phyloP scores from a whole-genome alignment of 2,888 invertebrate genomes.

The Andrena fulva region DNA sequence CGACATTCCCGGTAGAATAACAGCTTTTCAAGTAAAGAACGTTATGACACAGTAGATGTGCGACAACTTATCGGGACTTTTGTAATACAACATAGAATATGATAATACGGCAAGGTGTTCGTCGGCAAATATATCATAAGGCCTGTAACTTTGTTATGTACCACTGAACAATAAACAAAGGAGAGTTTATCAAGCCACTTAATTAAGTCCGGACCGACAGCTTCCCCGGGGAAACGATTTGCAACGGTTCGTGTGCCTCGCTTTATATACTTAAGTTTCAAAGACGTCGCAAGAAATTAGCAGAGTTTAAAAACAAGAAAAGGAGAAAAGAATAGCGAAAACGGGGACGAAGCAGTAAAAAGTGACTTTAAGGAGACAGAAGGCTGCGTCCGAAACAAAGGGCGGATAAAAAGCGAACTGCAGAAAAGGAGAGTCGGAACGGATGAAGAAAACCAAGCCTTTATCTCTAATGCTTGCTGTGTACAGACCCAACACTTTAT shows the following conservation, averaged over 20 bases:
- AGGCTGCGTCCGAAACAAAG: slow-evolving; percentile 2
- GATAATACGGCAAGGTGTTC: no score
- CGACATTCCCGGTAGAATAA: no score
- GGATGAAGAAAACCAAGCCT: slow-evolving; percentile 1
- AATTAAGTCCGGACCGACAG: not conserved
- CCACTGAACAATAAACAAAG: not conserved
- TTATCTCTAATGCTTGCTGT: slow-evolving; percentile 1
- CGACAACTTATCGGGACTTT: no score
- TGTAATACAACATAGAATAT: no score
- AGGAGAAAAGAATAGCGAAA: not conserved
- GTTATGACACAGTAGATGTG: no score
- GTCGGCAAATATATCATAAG: no score
- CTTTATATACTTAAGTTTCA: not conserved
- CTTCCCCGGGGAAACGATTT: not conserved
- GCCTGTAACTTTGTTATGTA: no score
- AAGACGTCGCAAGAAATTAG: not conserved
- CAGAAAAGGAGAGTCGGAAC: not conserved
- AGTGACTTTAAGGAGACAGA: slow-evolving; percentile 2
- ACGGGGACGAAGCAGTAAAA: not conserved
- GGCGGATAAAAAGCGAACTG: not conserved
- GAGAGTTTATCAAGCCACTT: not conserved
- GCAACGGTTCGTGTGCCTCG: not conserved
- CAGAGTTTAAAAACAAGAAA: slow-evolving; percentile 1
- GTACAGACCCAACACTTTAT: not conserved
- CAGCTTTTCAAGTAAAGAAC: no score